phyloP scores from a whole-genome alignment of 2,888 invertebrate genomes.

The Branchellion lobata region DNA sequence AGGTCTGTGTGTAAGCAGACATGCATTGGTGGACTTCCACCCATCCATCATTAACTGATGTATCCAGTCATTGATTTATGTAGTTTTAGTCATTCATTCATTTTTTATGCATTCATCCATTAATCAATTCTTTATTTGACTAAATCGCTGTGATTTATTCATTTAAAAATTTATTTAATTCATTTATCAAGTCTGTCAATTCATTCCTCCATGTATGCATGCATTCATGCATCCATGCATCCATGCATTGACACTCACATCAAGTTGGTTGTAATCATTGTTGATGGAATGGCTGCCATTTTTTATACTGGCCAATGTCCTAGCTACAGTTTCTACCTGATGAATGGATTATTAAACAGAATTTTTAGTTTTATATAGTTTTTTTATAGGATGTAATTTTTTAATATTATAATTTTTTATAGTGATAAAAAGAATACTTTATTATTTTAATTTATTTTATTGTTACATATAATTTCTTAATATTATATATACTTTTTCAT shows the following conservation, averaged over 20 bases:
- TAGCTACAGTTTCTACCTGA: constrained; percentile 39
- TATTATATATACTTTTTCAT: too few species aligned
- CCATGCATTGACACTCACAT: constrained; percentile 15
- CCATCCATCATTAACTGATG: too few species aligned
- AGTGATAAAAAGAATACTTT: too few species aligned
- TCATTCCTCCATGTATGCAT: constrained; percentile 49
- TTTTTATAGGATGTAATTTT: too few species aligned
- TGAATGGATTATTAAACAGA: background rate
- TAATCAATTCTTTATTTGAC: constrained; percentile 45
- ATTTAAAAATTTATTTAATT: constrained; percentile 48
- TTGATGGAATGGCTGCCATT: background rate
- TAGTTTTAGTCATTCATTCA: constrained; percentile 39
- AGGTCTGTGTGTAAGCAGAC: constrained; percentile 7
- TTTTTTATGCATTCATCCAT: constrained; percentile 42
- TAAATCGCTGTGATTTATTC: constrained; percentile 35
- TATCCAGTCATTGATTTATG: constrained; percentile 26
- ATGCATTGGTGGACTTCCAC: too few species aligned
- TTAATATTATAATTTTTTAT: too few species aligned
- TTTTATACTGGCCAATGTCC: constrained; percentile 41
- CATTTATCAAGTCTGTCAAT: constrained; percentile 51
- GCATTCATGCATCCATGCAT: constrained; percentile 10
- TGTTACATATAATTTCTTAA: too few species aligned
- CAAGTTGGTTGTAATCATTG: constrained; percentile 28
- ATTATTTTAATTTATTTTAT: too few species aligned
- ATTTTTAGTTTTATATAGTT: too few species aligned